Evolutionary conservation across 2,888 invertebrate species (phyloP).

Genomic region (Zele albiditarsus): DNA sequence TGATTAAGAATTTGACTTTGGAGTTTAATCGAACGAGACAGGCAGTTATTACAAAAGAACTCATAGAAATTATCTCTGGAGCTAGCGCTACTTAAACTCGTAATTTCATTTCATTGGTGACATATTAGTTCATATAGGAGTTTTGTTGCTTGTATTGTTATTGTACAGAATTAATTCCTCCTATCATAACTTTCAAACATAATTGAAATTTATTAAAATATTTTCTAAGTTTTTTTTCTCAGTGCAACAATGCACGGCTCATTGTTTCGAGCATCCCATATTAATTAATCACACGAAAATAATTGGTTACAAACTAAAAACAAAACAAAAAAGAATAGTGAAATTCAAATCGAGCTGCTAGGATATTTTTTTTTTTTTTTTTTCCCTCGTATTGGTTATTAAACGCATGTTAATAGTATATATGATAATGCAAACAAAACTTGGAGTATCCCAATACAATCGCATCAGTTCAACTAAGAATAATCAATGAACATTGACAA

Average conservation of each 20-base stretch:
- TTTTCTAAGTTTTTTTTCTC: not conserved
- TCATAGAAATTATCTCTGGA: conserved; percentile 94
- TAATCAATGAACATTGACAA: conserved; percentile 13
- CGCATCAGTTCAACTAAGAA: not conserved
- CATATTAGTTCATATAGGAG: not conserved
- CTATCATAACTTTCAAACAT: not conserved
- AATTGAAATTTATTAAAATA: conserved; percentile 3
- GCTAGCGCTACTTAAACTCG: conserved; percentile 77
- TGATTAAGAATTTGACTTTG: conserved; percentile 97
- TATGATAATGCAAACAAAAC: not conserved
- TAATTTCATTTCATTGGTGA: not conserved
- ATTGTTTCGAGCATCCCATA: not conserved
- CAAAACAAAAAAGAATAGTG: not conserved
- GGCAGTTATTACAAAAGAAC: conserved; percentile 91
- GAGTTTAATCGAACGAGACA: conserved; percentile 99
- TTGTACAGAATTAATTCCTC: too few species aligned
- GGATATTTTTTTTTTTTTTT: not conserved
- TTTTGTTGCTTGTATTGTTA: not conserved
- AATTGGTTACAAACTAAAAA: not conserved
- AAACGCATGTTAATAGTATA: not conserved
- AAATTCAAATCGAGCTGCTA: not conserved
- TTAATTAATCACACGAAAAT: not conserved
- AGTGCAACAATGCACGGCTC: not conserved
- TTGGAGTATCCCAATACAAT: not conserved
- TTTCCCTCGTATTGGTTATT: not conserved